These are phyloP conservation scores for Acleris cristana DNA, from an alignment of 2,888 invertebrate species.

Conservation along the genomic window DNA sequence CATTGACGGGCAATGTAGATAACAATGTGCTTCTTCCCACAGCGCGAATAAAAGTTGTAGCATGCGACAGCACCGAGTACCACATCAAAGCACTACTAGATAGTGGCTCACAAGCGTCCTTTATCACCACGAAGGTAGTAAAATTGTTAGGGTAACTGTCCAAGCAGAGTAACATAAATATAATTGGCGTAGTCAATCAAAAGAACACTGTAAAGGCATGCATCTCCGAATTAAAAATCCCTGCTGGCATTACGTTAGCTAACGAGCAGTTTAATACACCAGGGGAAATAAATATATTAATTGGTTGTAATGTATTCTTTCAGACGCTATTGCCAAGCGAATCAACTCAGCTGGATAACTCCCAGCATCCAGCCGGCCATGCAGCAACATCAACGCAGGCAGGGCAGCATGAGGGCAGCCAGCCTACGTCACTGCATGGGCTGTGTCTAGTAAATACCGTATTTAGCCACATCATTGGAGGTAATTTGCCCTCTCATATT, in stretches of 20 bases:
- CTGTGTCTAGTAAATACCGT: slow-evolving; percentile 22
- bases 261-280: slow-evolving; percentile 35
- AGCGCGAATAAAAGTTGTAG: slow-evolving; percentile 29
- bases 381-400: not conserved
- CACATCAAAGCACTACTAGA: slow-evolving; percentile 36
- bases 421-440: not conserved
- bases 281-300: slow-evolving; percentile 35
- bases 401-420: not conserved
- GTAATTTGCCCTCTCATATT: slow-evolving; percentile 12
- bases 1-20: slow-evolving; percentile 4
- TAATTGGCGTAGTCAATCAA: slow-evolving; percentile 29
- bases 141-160: slow-evolving; percentile 24
- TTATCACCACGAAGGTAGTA: slow-evolving; percentile 19
- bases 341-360: no score
- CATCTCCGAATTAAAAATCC: slow-evolving; percentile 25
- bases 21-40: slow-evolving; percentile 34
- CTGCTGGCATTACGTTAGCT: slow-evolving; percentile 29
- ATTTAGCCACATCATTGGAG: slow-evolving; percentile 35
- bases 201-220: slow-evolving; percentile 21
- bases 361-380: no score
- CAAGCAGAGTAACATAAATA: not conserved
- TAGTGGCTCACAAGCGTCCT: slow-evolving; percentile 36
- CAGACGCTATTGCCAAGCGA: slow-evolving; percentile 37
- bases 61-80: slow-evolving; percentile 27
- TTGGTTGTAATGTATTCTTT: slow-evolving; percentile 40